Evolutionary conservation across 2,888 invertebrate species (phyloP).

Genomic region (Pogonocherus hispidulus): DNA sequence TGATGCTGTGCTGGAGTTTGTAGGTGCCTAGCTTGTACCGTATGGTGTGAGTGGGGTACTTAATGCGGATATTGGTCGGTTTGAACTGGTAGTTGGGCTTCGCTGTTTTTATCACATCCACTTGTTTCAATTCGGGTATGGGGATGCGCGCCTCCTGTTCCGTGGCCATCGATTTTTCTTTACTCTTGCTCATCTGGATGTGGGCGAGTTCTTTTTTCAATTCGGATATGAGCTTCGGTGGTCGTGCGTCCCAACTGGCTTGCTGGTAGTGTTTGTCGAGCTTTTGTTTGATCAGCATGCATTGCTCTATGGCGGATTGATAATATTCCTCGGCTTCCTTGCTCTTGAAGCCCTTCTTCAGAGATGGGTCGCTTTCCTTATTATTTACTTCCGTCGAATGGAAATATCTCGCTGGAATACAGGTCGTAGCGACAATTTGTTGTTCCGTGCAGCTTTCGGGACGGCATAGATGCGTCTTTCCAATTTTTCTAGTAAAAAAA

Average conservation of each 20-base stretch:
- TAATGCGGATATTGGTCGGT: slow-evolving; percentile 17
- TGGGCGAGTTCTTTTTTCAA: neutral
- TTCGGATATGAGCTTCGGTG: neutral
- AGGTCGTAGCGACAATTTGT: neutral
- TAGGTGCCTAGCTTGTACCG: slow-evolving; percentile 37
- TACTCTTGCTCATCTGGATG: neutral
- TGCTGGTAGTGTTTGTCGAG: neutral
- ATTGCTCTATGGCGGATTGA: slow-evolving; percentile 35
- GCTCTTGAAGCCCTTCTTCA: slow-evolving; percentile 35
- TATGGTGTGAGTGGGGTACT: slow-evolving; percentile 43
- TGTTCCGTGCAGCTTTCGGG: neutral
- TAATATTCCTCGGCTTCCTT: slow-evolving; percentile 33
- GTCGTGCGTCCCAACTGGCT: neutral
- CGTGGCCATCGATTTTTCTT: neutral
- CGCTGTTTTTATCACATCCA: neutral
- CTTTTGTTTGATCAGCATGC: slow-evolving; percentile 33
- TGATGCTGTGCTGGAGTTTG: slow-evolving; percentile 24
- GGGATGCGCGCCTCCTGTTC: neutral
- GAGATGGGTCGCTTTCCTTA: neutral
- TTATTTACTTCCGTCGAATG: slow-evolving; percentile 27
- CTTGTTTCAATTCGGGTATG: neutral
- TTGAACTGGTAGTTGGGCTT: slow-evolving; percentile 15
- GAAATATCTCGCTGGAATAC: slow-evolving; percentile 21
- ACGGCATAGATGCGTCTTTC: too few relatives aligned
- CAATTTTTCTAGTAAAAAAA: slow-evolving; percentile 1